A percentile compares a stretch with the other conserved stretches of the same genome.
Conservation (phyloP, 2,113 vertebrate species). For the Silurus asotus region DNA sequence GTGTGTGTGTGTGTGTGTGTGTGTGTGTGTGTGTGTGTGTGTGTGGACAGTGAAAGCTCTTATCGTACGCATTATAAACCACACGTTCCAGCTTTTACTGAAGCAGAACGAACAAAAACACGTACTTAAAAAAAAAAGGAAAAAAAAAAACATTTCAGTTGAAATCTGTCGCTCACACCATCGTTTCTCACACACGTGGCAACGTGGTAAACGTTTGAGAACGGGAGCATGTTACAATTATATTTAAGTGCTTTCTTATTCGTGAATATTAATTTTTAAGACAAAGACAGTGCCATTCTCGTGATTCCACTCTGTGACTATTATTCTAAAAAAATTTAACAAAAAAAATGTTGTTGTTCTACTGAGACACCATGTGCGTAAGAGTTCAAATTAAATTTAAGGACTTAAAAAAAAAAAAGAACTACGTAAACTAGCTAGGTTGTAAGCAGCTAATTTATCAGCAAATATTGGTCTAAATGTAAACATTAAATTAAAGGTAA, state of each 20-base stretch:
- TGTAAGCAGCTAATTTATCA: background rate
- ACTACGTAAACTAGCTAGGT: background rate
- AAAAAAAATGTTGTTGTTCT: background rate
- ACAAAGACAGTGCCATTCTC: background rate
- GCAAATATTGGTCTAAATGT: background rate
- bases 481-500: background rate
- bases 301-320: background rate
- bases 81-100: conserved; percentile 1
- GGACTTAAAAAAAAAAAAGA: background rate
- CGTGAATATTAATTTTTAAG: background rate
- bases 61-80: conserved; percentile 5
- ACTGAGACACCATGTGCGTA: background rate
- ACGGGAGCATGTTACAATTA: background rate
- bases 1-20: background rate
- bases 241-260: background rate
- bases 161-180: background rate
- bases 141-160: background rate
- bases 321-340: background rate
- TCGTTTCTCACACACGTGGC: background rate
- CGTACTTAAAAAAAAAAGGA: no score
- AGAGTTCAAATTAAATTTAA: background rate
- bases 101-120: background rate
- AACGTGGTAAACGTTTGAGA: background rate
- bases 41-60: conserved; percentile 1
- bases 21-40: background rate